Base-by-base conservation (phyloP, 2,888 invertebrate species). In the Lithosia quadra region DNA sequence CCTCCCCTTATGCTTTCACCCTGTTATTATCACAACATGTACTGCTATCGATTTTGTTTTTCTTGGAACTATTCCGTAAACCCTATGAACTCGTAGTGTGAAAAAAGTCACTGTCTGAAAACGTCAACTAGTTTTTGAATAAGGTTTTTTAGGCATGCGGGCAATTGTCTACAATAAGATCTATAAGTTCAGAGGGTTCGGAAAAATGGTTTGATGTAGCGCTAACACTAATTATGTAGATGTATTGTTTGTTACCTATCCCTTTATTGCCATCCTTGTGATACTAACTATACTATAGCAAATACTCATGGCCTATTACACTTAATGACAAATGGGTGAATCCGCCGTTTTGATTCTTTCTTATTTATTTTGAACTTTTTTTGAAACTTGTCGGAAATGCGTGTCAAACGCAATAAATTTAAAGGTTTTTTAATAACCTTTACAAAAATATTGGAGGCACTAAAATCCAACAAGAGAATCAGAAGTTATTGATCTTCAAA, bases 1-100 rank as follows among this genome's bases (percentile, higher is more conserved):
- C 55, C 67, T 60, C 67, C 78, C 71, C 60, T 68, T 49, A 3
- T 36, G 56, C 62, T 67, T 62, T 62, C 43, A 67, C 68, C 75
- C 68, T 71, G 61, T 70, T 71, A 69, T 74, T 69, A 60, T 58
- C 56, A 62, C n/a, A 36, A 21, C 15, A 21, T 56, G 56, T 56
- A 39, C 13, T 49, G 43, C n/a, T 67, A 63, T 63, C 33, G 62
- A 62, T 67, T 62, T 49, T 43, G 28, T 15, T 58, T 15, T 67
- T 67, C 62, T 43, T 34, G 18, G 57, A 63, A 63, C 13, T 59
- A 36, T 22, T 36, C n/a, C 21, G 13, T 36, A 11, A 22, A 53
- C 58, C 59, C 65, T 59, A 18, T 34, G 59, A 55, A 63, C 22
- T 34, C 13, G 22, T 63, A 34, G 15, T 21, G 34, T 33, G 10